Conservation (phyloP, 2,797 vertebrate genomes). For the Macropus fuliginosus region DNA sequence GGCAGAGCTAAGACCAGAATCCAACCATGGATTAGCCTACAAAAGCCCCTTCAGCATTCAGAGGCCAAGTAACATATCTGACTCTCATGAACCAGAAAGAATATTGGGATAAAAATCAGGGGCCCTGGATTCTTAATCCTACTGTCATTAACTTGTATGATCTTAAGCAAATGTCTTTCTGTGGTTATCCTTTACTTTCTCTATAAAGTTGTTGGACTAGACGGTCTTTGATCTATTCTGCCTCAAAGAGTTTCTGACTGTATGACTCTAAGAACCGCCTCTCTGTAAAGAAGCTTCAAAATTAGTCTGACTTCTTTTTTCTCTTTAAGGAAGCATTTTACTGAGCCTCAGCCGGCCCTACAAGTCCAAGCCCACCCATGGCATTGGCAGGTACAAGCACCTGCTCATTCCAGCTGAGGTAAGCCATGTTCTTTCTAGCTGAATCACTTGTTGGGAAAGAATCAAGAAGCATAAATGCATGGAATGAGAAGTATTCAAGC, state of each 20-base stretch:
- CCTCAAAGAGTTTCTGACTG: neutral
- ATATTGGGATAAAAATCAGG: neutral
- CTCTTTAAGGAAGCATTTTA: slow-evolving; percentile 76
- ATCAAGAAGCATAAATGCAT: neutral
- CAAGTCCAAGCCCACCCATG: slow-evolving; percentile 89
- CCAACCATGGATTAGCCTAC: neutral
- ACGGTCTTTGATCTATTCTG: neutral
- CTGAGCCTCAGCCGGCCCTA: slow-evolving; percentile 85
- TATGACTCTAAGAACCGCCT: neutral
- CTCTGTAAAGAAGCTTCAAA: slow-evolving; percentile 36
- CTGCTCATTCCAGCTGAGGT: slow-evolving; percentile 87
- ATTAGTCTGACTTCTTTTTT: neutral
- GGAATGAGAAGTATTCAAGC: neutral
- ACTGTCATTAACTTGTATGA: neutral
- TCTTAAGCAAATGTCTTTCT: neutral
- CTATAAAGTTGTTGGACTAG: neutral
- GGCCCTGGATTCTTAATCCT: neutral
- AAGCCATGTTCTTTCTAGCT: slow-evolving; percentile 27
- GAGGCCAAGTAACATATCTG: neutral
- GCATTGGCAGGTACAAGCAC: slow-evolving; percentile 91
- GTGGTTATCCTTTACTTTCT: neutral
- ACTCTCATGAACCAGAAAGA: neutral
- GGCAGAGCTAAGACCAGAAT: neutral
- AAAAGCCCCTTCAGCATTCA: neutral
- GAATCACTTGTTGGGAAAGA: slow-evolving; percentile 44